phyloP scores from a whole-genome alignment of 2,888 invertebrate species.

The Pomacea canaliculata region DNA sequence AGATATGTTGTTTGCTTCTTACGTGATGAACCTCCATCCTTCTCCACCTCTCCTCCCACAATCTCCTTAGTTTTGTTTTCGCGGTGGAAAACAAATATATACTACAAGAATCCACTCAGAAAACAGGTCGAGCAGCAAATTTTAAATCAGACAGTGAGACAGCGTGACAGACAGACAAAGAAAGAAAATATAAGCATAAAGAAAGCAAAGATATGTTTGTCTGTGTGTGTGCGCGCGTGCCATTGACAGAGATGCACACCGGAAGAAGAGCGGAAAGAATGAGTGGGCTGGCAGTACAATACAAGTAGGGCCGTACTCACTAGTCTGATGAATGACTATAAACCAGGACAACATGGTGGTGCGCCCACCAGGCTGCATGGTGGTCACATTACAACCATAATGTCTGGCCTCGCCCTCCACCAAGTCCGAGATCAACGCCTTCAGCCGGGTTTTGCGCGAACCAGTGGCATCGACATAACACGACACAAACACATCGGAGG shows the following conservation, averaged over 20 bases:
- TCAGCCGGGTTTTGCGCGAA: background rate
- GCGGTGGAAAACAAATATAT: too few relatives aligned
- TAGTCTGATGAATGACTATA: background rate
- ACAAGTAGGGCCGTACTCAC: constrained; percentile 2
- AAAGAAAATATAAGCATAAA: too few relatives aligned
- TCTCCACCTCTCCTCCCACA: too few relatives aligned
- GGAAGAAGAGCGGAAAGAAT: background rate
- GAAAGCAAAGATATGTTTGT: background rate
- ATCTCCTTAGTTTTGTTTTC: too few relatives aligned
- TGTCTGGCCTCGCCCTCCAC: constrained; percentile 5
- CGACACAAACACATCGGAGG: constrained; percentile 9
- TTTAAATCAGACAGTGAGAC: too few relatives aligned
- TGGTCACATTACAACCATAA: constrained; percentile 15
- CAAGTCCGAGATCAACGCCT: constrained; percentile 10
- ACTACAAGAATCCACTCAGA: too few relatives aligned
- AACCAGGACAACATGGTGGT: background rate
- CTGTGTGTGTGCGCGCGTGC: background rate
- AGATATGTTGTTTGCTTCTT: too few relatives aligned
- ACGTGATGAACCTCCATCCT: too few relatives aligned
- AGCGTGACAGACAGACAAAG: too few relatives aligned
- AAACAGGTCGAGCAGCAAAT: too few relatives aligned
- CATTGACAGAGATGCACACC: too few relatives aligned
- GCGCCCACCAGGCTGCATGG: background rate
- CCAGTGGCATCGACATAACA: constrained; percentile 17
- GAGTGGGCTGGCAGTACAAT: background rate